A percentile compares a stretch with the other conserved stretches of the same genome.
phyloP scores from a whole-genome alignment of 2,797 vertebrate genomes.

The Ciconia nigra region DNA sequence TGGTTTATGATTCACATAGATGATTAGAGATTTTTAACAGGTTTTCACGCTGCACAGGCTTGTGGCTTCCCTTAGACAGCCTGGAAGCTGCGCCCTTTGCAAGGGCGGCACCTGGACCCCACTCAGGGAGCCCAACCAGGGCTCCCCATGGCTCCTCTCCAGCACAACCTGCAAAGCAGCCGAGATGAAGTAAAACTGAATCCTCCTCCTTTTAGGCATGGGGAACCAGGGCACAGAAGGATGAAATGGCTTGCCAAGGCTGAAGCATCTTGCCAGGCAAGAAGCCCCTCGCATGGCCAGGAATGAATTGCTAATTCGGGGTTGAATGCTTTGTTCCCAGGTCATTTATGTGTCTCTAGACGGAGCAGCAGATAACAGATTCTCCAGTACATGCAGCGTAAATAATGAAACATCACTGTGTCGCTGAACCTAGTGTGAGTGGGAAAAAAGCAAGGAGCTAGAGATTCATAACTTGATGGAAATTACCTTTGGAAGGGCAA shows the following conservation, averaged over 20 bases:
- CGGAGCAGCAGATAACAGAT: not conserved
- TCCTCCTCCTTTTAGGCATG: not conserved
- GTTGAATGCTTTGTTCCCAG: not conserved
- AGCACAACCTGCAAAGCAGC: not conserved
- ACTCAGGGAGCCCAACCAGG: accelerated
- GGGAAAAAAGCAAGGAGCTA: accelerated
- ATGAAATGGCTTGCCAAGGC: not conserved
- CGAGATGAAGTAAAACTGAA: not conserved
- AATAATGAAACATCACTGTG: not conserved
- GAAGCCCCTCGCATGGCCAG: not conserved
- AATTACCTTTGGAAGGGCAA: not conserved
- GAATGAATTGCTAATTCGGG: not conserved
- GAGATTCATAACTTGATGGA: not conserved
- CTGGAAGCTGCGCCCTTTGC: not conserved
- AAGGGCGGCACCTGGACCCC: not conserved
- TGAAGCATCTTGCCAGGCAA: not conserved
- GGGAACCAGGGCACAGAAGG: not conserved
- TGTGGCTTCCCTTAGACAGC: not conserved
- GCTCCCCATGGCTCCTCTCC: not conserved
- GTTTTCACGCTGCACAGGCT: not conserved
- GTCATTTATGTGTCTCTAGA: not conserved
- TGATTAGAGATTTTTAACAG: not conserved
- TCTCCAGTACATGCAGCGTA: accelerated
- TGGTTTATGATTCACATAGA: not conserved
- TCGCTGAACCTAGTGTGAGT: accelerated